Evolutionary conservation across 2,113 vertebrate species (phyloP), one percentile per base, ranked within the genome.

Genomic region (Sinosuthora webbiana): DNA sequence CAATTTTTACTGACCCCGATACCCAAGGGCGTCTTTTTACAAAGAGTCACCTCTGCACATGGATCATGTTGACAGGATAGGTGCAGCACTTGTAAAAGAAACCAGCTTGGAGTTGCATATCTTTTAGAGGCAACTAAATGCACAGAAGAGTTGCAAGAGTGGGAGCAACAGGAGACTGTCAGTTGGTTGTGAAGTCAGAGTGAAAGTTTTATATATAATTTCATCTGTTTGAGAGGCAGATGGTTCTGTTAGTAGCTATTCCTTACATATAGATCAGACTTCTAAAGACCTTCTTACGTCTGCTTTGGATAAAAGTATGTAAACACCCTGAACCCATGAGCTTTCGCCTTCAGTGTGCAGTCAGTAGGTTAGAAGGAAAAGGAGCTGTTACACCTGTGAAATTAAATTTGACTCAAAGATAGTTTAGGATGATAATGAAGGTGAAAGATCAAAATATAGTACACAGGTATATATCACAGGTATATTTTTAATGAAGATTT

Each of bases 201-300:
- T 76, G 57, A 79, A 93, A 87, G 73, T 90, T 90, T 93, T 74
- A 28, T 18, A 75, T 37, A 37, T 74, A 30, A 82, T 95, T 94
- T 93, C 70, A 93, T 64, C 74, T 93, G 14, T 77, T 92, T 83
- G 47, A 81, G 63, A 68, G 59, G 52, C 67, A 93, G 70, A 85
- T 89, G 63, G 55, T 88, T 96, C 79, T 89, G 44, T 80, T 94
- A 74, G 76, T 87, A 71, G 57, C 55, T 73, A 23, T 73, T 95
- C 47, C 75, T 92, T 96, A 84, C 59, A 20, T 71, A 65, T 7
- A 91, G 75, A 84, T 89, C 76, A 94, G 60, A 83, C 47, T 91
- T 82, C 80, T 75, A 90, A 95, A 86, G 56, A 83, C 47, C 59
- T 71, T 84, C 87, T 80, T 89, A 73, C 4, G 5, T 89, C 89